Conservation (phyloP, 1,140 invertebrate genomes). For the Scaptomyza montana region DNA sequence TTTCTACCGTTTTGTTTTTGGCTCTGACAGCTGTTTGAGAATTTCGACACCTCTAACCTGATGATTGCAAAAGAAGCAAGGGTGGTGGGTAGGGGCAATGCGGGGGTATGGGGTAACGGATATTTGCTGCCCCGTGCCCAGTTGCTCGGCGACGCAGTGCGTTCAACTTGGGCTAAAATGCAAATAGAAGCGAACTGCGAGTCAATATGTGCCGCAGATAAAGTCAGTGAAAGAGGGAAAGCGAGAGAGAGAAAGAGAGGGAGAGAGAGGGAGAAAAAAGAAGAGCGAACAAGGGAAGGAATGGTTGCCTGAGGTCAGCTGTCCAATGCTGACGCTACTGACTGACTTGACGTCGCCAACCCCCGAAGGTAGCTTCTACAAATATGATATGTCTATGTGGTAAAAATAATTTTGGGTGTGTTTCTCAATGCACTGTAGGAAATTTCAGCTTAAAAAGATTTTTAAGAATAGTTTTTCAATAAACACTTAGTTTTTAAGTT, state of each 20-base stretch:
- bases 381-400: slow-evolving; percentile 62
- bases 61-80: slow-evolving; percentile 8
- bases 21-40: slow-evolving; percentile 17
- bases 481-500: no score
- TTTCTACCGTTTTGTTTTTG: slow-evolving; percentile 34
- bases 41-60: slow-evolving; percentile 67
- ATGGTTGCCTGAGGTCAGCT: slow-evolving; percentile 48
- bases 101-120: background rate
- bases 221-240: background rate
- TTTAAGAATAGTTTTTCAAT: no score
- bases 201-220: slow-evolving; percentile 37
- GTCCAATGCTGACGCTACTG: slow-evolving; percentile 45
- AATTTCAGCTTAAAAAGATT: background rate
- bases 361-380: slow-evolving; percentile 26
- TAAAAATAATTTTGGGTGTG: slow-evolving; percentile 69
- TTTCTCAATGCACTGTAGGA: slow-evolving; percentile 31
- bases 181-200: slow-evolving; percentile 39
- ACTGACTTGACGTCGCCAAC: slow-evolving; percentile 15
- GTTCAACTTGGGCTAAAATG: slow-evolving; percentile 64
- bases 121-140: background rate
- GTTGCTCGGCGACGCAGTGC: slow-evolving; percentile 12
- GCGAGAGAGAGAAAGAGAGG: no score
- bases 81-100: background rate
- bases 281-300: background rate
- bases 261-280: background rate